Conservation (phyloP, 2,797 vertebrate species). For the Artibeus jamaicensis region DNA sequence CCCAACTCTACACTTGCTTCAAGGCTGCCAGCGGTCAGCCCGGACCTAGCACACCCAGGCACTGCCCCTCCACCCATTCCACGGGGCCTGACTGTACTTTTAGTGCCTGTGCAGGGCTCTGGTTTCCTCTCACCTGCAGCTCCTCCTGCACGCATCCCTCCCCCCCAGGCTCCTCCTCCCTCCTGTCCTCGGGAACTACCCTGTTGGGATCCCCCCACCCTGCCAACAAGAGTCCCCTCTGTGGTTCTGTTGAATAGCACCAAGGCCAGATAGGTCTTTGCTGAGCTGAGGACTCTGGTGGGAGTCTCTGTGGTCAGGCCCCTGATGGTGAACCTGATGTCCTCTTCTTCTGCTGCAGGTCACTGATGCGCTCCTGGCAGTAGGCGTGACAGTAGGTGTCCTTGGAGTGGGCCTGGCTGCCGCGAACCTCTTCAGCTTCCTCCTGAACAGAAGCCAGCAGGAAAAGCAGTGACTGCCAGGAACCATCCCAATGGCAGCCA, state of each 20-base stretch:
- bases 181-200: neutral
- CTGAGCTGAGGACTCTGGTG: neutral
- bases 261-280: neutral
- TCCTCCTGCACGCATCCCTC: neutral
- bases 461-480: neutral
- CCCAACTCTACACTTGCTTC: neutral
- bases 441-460: accelerated
- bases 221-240: neutral
- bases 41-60: no score
- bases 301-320: accelerated
- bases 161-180: neutral
- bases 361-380: accelerated
- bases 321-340: neutral
- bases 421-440: accelerated
- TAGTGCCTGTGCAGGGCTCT: no score
- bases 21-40: no score
- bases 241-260: neutral
- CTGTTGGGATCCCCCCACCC: neutral
- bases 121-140: neutral
- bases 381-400: accelerated
- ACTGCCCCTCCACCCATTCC: no score
- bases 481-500: neutral
- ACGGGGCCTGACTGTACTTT: no score
- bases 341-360: neutral
- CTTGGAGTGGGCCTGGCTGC: accelerated